These are phyloP conservation scores for Oryctes rhinoceros DNA, from an alignment of 1,140 invertebrate genomes.

Conservation along the genomic window DNA sequence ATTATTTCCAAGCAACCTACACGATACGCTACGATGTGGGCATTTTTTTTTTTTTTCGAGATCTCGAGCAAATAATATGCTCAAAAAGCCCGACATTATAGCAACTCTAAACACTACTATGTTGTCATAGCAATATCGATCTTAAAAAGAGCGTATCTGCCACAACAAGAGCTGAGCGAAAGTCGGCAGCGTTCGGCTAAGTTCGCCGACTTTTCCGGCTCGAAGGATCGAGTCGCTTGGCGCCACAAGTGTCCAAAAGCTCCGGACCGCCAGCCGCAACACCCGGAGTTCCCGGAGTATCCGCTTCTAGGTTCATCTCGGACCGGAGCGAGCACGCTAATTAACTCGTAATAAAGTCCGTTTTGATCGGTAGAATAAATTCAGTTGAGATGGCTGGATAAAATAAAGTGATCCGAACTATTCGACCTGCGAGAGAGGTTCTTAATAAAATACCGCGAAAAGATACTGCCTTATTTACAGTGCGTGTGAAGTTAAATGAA, in stretches of 20 bases:
- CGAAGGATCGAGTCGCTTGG: neutral
- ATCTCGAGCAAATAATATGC: neutral
- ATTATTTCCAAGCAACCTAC: too few species aligned
- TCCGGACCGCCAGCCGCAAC: neutral
- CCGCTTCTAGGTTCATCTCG: neutral
- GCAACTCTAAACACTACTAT: conserved; percentile 3
- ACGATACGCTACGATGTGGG: too few species aligned
- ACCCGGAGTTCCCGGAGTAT: neutral
- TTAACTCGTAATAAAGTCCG: neutral
- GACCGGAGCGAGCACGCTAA: neutral
- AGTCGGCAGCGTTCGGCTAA: neutral
- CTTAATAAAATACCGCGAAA: too few species aligned
- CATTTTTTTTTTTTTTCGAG: neutral
- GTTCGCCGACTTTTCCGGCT: neutral
- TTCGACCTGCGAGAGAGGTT: too few species aligned
- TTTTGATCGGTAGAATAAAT: too few species aligned
- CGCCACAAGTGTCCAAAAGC: conserved; percentile 13
- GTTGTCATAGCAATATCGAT: neutral
- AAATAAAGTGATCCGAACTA: too few species aligned
- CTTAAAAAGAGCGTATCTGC: conserved; percentile 7
- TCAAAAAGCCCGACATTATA: neutral
- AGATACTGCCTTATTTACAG: too few species aligned
- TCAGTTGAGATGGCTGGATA: too few species aligned
- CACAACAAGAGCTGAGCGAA: neutral
- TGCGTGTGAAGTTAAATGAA: too few species aligned